phyloP scores from a whole-genome alignment of 2,113 vertebrate genomes.

The Blennius ocellaris region DNA sequence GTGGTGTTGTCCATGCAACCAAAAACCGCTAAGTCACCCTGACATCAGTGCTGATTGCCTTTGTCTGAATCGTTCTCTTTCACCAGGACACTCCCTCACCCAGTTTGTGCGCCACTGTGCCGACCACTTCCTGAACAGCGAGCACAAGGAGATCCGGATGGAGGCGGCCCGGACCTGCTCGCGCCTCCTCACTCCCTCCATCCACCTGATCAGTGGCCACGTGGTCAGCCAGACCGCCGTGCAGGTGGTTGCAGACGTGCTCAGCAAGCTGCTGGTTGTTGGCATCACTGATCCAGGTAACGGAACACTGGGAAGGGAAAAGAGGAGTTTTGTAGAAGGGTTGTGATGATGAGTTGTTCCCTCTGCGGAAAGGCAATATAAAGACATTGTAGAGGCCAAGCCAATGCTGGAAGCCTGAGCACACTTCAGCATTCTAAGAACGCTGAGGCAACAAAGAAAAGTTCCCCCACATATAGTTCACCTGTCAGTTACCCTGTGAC shows the following conservation, averaged over 20 bases:
- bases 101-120: constrained; percentile 99
- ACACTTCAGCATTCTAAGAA: too few species aligned
- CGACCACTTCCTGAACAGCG: constrained; percentile 97
- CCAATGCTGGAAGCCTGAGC: too few species aligned
- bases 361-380: too few species aligned
- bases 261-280: constrained; percentile 97
- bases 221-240: constrained; percentile 98
- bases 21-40: too few species aligned
- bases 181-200: constrained; percentile 94
- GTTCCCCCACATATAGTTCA: too few species aligned
- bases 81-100: constrained; percentile 94
- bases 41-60: too few species aligned
- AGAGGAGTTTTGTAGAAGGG: neutral
- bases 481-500: too few species aligned
- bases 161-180: constrained; percentile 97
- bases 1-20: too few species aligned
- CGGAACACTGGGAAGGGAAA: neutral
- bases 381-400: too few species aligned
- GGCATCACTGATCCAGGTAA: constrained; percentile 98
- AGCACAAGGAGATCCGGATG: constrained; percentile 99
- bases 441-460: too few species aligned
- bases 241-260: constrained; percentile 97
- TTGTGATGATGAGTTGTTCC: neutral
- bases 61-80: neutral
- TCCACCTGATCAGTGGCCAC: constrained; percentile 94